Conservation (phyloP, 2,113 vertebrate species). For the Athene cunicularia region DNA sequence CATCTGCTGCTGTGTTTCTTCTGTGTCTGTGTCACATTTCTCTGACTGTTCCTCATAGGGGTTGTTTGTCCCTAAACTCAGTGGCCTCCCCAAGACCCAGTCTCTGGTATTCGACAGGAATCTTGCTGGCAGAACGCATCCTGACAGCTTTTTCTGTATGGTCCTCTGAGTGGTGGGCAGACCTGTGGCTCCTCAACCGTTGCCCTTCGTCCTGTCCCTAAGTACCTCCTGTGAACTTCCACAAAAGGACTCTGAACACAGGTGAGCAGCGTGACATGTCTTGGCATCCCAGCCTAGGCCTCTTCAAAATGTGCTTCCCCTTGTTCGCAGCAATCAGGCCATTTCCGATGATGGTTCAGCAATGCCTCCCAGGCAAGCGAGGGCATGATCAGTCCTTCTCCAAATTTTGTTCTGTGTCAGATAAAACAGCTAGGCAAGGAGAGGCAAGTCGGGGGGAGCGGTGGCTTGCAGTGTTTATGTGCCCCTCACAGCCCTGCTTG, state of each 20-base stretch:
- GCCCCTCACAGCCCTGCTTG: neutral
- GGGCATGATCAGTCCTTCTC: slow-evolving; percentile 43
- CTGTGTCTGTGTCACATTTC: accelerated
- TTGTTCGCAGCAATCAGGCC: slow-evolving; percentile 61
- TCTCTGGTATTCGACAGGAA: neutral
- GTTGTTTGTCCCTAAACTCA: neutral
- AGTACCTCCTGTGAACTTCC: slow-evolving; percentile 26
- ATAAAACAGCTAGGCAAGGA: slow-evolving; percentile 24
- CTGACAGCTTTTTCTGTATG: neutral
- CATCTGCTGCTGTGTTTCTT: neutral
- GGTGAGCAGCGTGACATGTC: slow-evolving; percentile 21
- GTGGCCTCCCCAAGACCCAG: neutral
- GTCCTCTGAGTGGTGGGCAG: neutral
- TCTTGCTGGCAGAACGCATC: neutral
- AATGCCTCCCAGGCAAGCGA: slow-evolving; percentile 55
- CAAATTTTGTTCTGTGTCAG: slow-evolving; percentile 38
- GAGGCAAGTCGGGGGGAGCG: neutral
- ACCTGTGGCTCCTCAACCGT: neutral
- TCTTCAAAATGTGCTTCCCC: slow-evolving; percentile 58
- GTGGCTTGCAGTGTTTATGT: neutral
- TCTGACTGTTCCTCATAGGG: neutral
- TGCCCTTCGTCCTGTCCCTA: slow-evolving; percentile 37
- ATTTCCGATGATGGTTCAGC: slow-evolving; percentile 54
- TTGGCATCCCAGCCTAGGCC: slow-evolving; percentile 56
- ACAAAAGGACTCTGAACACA: neutral